Evolutionary conservation across 2,888 invertebrate genomes (phyloP), one percentile per base, ranked within the genome.

Genomic region (Morpho helenor): DNA sequence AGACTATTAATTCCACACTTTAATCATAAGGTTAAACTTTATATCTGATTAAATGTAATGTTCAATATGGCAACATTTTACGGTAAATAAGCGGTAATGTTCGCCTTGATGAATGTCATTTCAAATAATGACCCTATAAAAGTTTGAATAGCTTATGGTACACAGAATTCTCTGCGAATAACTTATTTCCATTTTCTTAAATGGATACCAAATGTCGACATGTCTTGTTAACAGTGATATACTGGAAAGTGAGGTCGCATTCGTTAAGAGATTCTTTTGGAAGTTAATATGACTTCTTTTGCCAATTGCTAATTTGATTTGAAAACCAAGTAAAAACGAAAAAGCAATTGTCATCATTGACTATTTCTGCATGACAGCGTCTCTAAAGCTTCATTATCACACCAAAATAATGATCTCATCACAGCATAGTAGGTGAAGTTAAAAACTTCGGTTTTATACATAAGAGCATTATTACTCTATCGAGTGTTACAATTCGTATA

Each of bases 401-500:
- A 16, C 16, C 16, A 16, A 16, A 16, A 16, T 16, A 16, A 1
- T 16, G 16, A 16, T 16, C 16, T 16, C 16, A 16, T 16, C 16
- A 16, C 16, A 16, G 16, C 16, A 16, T 16, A 16, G 16, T 16
- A 16, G 16, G 16, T 16, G 16, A 16, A 16, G 16, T 16, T 16
- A 16, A 16, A 16, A 16, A 16, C 16, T 16, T 16, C 16, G 55
- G 55, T 49, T 47, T 46, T 54, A 40, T 49, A 45, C 49, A 46
- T 56, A 56, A 61, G 55, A 49, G 55, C 46, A 49, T 59, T 58
- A 61, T 61, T 61, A 52, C 58, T 61, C 39, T 44, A 59, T 52
- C 61, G 58, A 49, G 59, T 59, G 59, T 56, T 57, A 23, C 53
- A 23, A 41, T 16, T 40, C 40, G 47, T 23, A 22, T 23, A 48